A percentile compares a stretch with the other conserved stretches of the same genome.
These are phyloP conservation scores for Sinodicranocentrus sp. DNA, from an alignment of 2,888 invertebrate genomes.

Conservation along the genomic window DNA sequence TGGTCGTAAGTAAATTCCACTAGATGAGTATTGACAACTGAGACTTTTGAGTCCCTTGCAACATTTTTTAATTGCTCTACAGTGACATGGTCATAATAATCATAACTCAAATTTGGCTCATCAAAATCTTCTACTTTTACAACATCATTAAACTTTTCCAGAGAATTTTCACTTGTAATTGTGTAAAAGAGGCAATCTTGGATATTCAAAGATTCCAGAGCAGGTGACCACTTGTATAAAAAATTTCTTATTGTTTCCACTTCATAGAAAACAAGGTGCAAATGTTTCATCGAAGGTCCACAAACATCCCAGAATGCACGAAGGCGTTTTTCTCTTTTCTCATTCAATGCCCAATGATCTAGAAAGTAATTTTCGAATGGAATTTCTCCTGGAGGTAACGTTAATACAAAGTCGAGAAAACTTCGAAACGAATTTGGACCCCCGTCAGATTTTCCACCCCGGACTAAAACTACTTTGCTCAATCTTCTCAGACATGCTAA, in stretches of 20 bases:
- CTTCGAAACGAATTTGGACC: conserved; percentile 62
- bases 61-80: conserved; percentile 68
- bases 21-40: conserved; percentile 37
- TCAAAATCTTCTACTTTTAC: conserved; percentile 62
- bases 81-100: conserved; percentile 71
- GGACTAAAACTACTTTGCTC: conserved; percentile 64
- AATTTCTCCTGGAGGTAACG: conserved; percentile 22
- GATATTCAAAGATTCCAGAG: conserved; percentile 59
- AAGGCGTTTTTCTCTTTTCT: conserved; percentile 61
- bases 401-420: conserved; percentile 56
- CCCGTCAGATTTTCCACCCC: conserved; percentile 65
- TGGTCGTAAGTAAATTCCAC: conserved; percentile 59
- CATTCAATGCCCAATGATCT: conserved; percentile 70
- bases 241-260: conserved; percentile 65
- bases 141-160: conserved; percentile 26
- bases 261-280: conserved; percentile 70
- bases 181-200: conserved; percentile 70
- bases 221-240: conserved; percentile 67
- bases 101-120: conserved; percentile 64
- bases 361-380: conserved; percentile 68
- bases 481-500: conserved; percentile 53
- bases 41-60: conserved; percentile 10
- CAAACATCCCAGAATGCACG: conserved; percentile 66
- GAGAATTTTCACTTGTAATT: conserved; percentile 65
- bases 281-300: conserved; percentile 66